Evolutionary conservation across 2,113 vertebrate species (phyloP).

Genomic region (Suricata suricatta): DNA sequence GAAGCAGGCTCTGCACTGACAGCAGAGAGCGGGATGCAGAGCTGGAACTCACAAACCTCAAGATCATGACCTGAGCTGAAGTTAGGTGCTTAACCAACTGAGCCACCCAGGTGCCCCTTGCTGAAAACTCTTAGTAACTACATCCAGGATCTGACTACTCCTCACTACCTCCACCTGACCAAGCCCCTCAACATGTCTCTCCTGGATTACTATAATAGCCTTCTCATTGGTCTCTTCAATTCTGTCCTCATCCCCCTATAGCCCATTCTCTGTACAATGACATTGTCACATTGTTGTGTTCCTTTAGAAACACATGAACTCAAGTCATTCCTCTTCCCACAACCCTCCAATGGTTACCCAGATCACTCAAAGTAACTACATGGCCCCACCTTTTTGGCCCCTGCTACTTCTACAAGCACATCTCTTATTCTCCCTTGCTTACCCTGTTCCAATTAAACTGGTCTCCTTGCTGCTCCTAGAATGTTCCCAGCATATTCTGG

Average conservation of each 20-base stretch:
- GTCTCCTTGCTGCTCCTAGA: background rate
- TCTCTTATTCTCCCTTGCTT: background rate
- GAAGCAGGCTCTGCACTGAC: too few relatives aligned
- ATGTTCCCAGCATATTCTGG: background rate
- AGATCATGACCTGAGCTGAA: too few relatives aligned
- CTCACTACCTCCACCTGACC: background rate
- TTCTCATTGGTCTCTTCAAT: background rate
- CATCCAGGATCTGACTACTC: background rate
- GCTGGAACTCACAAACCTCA: too few relatives aligned
- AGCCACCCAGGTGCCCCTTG: background rate
- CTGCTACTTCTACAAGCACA: background rate
- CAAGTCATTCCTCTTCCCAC: background rate
- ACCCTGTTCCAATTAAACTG: background rate
- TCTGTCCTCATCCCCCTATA: background rate
- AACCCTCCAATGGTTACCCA: background rate
- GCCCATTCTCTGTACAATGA: background rate
- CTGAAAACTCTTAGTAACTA: background rate
- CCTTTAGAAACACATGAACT: background rate
- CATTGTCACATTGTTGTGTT: rapidly evolving
- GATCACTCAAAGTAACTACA: background rate
- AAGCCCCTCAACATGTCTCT: background rate
- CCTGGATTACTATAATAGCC: background rate
- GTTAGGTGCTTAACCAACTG: too few relatives aligned
- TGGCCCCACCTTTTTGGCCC: background rate
- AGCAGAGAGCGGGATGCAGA: too few relatives aligned